Percentiles rank a stretch among this genome's conserved stretches.
Evolutionary conservation across 2,797 vertebrate genomes (phyloP).

Genomic region (Melanogrammus aeglefinus): DNA sequence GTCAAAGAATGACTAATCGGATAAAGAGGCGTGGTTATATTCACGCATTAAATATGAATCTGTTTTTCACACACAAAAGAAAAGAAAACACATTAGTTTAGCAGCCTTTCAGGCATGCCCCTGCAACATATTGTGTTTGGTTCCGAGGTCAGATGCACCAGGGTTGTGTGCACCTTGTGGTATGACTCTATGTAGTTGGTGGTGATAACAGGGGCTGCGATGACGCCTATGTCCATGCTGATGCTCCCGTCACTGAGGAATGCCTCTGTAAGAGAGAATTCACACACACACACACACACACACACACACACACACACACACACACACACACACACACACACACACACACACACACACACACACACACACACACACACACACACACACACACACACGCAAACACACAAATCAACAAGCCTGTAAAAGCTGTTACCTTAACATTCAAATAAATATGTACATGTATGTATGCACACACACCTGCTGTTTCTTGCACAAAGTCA

Average conservation of each 20-base stretch:
- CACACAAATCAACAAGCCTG: neutral
- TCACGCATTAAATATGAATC: neutral
- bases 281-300: conserved; percentile 9
- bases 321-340: conserved; percentile 10
- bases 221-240: conserved; percentile 75
- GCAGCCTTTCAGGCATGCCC: neutral
- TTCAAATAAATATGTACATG: neutral
- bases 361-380: neutral
- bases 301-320: neutral
- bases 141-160: neutral
- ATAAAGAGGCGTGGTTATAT: neutral
- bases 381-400: neutral
- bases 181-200: conserved; percentile 83
- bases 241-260: conserved; percentile 79
- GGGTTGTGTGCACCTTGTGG: conserved; percentile 77
- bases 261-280: conserved; percentile 61
- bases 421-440: neutral
- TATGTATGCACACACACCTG: conserved; percentile 64
- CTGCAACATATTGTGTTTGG: neutral
- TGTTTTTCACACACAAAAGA: neutral
- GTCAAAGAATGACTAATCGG: neutral
- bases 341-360: neutral
- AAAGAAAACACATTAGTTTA: neutral
- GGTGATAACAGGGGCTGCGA: conserved; percentile 73
- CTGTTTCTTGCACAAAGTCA: conserved; percentile 77